Percentiles rank a stretch among this genome's conserved stretches.
Evolutionary conservation across 2,888 invertebrate genomes (phyloP).

Genomic region (Eristalis tenax): DNA sequence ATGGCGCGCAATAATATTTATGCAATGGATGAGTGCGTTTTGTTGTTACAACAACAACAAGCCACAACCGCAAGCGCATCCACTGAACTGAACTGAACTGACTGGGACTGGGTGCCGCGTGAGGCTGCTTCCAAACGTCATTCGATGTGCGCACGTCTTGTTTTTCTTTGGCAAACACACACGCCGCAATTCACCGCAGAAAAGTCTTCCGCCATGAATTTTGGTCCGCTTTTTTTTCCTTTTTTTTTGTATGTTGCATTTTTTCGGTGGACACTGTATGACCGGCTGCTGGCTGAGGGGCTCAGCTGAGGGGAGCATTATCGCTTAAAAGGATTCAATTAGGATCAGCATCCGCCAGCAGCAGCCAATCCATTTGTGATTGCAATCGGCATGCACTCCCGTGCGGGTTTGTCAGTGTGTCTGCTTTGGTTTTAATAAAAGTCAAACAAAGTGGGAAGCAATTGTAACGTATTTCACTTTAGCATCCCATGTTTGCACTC

Average conservation of each 20-base stretch:
- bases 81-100: too few species aligned
- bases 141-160: conserved; percentile 1
- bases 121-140: conserved; percentile 56
- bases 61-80: not conserved
- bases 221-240: conserved; percentile 1
- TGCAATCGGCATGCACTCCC: not conserved
- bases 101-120: not conserved
- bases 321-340: conserved; percentile 69
- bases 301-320: conserved; percentile 28
- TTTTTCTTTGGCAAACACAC: conserved; percentile 66
- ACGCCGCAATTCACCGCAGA: conserved; percentile 23
- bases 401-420: conserved; percentile 3
- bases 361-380: conserved; percentile 23
- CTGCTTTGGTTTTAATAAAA: conserved; percentile 31
- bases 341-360: conserved; percentile 27
- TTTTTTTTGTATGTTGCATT: not conserved
- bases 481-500: conserved; percentile 55
- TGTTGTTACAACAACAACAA: conserved; percentile 66
- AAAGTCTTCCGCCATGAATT: conserved; percentile 58
- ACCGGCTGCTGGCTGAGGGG: not conserved
- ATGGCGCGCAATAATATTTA: conserved; percentile 66
- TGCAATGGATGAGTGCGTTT: conserved; percentile 71
- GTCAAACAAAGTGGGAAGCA: conserved; percentile 61
- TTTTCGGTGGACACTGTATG: not conserved
- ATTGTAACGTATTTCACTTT: conserved; percentile 62